A percentile compares a stretch with the other conserved stretches of the same genome.
These are phyloP conservation scores for Agrotis clavis DNA, from an alignment of 2,888 invertebrate species.

Conservation along the genomic window DNA sequence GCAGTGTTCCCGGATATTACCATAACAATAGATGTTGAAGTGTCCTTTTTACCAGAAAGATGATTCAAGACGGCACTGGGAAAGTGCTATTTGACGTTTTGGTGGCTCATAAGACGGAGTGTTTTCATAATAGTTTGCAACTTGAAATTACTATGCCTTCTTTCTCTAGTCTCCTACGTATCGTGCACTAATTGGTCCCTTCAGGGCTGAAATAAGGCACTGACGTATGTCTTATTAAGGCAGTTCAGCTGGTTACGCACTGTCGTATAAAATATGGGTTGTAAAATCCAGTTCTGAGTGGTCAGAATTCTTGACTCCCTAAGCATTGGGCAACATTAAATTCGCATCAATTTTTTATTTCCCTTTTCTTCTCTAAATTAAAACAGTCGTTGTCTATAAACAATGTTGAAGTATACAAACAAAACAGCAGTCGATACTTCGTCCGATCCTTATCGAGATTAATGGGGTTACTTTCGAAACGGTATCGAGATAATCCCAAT, in stretches of 20 bases:
- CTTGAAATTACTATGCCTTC: no score
- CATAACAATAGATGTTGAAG: conserved; percentile 61
- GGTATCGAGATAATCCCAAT: conserved; percentile 73
- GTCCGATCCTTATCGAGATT: conserved; percentile 68
- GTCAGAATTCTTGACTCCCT: not conserved
- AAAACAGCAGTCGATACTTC: conserved; percentile 61
- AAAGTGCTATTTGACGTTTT: conserved; percentile 15
- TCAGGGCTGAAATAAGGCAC: no score
- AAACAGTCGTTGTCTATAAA: conserved; percentile 37
- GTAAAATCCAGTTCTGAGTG: not conserved
- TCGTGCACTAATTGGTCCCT: no score
- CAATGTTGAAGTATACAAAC: conserved; percentile 53
- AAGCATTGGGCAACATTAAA: conserved; percentile 4
- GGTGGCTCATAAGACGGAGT: not conserved
- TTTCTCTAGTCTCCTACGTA: no score
- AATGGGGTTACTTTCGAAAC: conserved; percentile 67
- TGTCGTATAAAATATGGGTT: no score
- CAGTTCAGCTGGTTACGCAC: no score
- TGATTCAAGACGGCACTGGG: conserved; percentile 13
- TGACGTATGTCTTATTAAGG: no score
- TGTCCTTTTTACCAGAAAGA: conserved; percentile 42
- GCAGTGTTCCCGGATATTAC: conserved; percentile 61
- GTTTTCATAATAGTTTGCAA: no score
- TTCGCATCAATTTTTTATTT: conserved; percentile 9
- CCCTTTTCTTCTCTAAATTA: conserved; percentile 24